Conservation (phyloP, 2,797 vertebrate species). For the Furcifer pardalis region DNA sequence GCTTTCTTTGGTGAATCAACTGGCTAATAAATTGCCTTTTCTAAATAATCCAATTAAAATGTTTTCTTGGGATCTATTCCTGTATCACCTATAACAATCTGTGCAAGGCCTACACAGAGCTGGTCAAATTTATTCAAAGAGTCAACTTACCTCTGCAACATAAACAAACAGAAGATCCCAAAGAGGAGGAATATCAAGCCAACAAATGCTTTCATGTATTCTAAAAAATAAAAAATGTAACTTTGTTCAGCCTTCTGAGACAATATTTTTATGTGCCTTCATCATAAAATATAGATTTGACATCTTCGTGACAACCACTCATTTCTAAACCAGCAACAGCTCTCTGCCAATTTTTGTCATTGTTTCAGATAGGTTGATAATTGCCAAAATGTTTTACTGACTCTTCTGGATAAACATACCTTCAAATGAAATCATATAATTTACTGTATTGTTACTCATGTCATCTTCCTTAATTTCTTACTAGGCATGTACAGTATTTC, state of each 20-base stretch:
- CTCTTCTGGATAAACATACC: neutral
- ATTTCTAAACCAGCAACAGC: neutral
- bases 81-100: neutral
- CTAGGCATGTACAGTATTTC: neutral
- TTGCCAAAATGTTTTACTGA: neutral
- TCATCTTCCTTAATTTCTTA: neutral
- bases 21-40: neutral
- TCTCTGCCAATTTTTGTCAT: neutral
- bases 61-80: neutral
- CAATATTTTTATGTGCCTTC: neutral
- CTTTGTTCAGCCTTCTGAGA: constrained; percentile 17
- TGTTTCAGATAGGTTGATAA: neutral
- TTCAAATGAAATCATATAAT: neutral
- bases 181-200: constrained; percentile 62
- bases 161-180: constrained; percentile 32
- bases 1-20: neutral
- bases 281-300: neutral
- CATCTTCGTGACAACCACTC: neutral
- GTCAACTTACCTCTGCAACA: constrained; percentile 55
- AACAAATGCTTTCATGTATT: constrained; percentile 43
- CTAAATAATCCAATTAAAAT: neutral
- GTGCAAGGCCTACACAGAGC: neutral
- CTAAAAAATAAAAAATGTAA: constrained; percentile 50
- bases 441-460: no score
- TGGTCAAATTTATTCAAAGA: neutral